phyloP scores from a whole-genome alignment of 1,140 invertebrate species.

The Gryllus bimaculatus region DNA sequence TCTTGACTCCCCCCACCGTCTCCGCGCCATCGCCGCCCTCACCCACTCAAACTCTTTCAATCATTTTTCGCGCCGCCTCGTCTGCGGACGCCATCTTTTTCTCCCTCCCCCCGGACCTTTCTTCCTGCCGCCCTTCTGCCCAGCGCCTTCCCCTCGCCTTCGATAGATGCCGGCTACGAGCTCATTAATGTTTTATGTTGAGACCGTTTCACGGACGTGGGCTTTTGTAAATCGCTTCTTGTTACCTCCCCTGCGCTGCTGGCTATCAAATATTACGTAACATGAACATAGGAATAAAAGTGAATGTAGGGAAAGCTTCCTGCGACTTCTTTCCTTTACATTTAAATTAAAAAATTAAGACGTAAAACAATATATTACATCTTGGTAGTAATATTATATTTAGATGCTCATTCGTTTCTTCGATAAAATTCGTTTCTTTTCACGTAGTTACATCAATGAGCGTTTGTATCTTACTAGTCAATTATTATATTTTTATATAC shows the following conservation, averaged over 20 bases:
- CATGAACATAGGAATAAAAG: neutral
- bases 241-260: neutral
- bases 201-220: neutral
- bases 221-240: neutral
- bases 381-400: no score
- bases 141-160: neutral
- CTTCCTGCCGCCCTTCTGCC: neutral
- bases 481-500: no score
- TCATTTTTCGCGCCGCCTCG: constrained; percentile 13
- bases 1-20: neutral
- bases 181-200: neutral
- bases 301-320: no score
- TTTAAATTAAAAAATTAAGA: no score
- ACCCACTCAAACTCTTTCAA: constrained; percentile 11
- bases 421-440: no score
- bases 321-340: no score
- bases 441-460: no score
- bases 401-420: no score
- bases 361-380: no score
- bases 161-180: neutral
- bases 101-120: neutral
- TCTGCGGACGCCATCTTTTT: constrained; percentile 13
- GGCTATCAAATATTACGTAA: neutral
- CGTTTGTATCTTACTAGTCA: no score
- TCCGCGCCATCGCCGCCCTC: neutral